Evolutionary conservation across 2,113 vertebrate species (phyloP).

Genomic region (Dascyllus trimaculatus): DNA sequence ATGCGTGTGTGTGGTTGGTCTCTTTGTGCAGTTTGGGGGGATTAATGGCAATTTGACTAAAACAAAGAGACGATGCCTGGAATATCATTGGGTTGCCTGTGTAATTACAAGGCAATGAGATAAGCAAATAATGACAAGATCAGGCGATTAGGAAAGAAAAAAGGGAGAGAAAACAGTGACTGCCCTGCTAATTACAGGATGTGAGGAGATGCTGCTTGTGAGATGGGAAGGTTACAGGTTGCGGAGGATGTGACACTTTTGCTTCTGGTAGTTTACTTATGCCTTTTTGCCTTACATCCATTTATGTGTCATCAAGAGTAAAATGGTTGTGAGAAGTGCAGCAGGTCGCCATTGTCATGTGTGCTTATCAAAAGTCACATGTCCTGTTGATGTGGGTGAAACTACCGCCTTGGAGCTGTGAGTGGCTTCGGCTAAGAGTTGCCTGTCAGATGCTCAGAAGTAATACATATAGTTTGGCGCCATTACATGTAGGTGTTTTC

Average conservation of each 20-base stretch:
- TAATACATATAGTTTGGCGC: background rate
- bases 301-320: slow-evolving; percentile 23
- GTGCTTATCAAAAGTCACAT: slow-evolving; percentile 9
- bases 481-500: background rate
- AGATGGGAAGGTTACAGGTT: slow-evolving; percentile 28
- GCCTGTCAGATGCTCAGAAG: background rate
- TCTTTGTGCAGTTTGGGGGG: slow-evolving; percentile 37
- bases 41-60: slow-evolving; percentile 80
- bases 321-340: slow-evolving; percentile 14
- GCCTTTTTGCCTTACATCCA: slow-evolving; percentile 17
- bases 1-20: slow-evolving; percentile 7
- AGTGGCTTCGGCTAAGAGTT: background rate
- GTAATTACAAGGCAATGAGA: slow-evolving; percentile 78
- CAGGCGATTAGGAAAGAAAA: slow-evolving; percentile 49
- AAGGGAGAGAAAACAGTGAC: slow-evolving; percentile 21
- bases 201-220: slow-evolving; percentile 49
- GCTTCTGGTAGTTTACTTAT: slow-evolving; percentile 1
- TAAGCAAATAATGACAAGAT: slow-evolving; percentile 74
- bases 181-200: slow-evolving; percentile 61
- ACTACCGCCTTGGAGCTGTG: slow-evolving; percentile 3
- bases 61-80: slow-evolving; percentile 71
- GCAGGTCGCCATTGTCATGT: background rate
- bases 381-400: background rate
- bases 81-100: slow-evolving; percentile 68
- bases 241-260: slow-evolving; percentile 1